phyloP scores from a whole-genome alignment of 2,113 vertebrate genomes.

The Aviceda subcristata region DNA sequence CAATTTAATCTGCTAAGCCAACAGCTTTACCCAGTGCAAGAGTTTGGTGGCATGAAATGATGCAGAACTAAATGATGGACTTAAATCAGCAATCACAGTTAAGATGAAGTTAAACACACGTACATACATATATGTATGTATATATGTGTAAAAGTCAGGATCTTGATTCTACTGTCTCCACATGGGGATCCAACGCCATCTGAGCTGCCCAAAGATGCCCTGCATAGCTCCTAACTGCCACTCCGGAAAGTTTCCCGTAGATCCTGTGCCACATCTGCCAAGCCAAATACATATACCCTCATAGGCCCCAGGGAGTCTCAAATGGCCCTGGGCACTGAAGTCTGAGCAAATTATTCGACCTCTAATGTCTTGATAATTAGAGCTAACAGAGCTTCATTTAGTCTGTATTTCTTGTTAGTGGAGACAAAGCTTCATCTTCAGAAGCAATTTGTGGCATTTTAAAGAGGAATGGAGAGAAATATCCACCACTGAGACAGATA shows the following conservation, averaged over 20 bases:
- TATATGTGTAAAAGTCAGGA: fast-evolving
- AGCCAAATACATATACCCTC: background rate
- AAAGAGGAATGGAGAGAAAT: background rate
- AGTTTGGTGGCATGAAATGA: background rate
- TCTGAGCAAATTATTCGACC: background rate
- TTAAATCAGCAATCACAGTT: background rate
- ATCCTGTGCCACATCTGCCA: background rate
- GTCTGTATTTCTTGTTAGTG: background rate
- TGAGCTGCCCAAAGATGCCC: background rate
- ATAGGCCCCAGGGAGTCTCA: background rate
- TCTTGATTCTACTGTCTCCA: background rate
- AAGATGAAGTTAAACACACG: background rate
- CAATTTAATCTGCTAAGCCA: background rate
- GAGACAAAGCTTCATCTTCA: background rate
- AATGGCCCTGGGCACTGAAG: background rate
- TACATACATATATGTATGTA: background rate
- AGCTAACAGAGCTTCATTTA: background rate
- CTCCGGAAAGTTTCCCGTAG: background rate
- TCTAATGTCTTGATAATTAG: background rate
- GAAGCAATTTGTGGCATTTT: background rate
- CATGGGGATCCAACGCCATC: background rate
- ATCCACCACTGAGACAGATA: background rate
- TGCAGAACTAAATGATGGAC: background rate
- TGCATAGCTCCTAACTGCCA: background rate
- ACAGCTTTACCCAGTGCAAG: background rate